Conservation (phyloP, 2,797 vertebrate species). For the Luscinia luscinia region DNA sequence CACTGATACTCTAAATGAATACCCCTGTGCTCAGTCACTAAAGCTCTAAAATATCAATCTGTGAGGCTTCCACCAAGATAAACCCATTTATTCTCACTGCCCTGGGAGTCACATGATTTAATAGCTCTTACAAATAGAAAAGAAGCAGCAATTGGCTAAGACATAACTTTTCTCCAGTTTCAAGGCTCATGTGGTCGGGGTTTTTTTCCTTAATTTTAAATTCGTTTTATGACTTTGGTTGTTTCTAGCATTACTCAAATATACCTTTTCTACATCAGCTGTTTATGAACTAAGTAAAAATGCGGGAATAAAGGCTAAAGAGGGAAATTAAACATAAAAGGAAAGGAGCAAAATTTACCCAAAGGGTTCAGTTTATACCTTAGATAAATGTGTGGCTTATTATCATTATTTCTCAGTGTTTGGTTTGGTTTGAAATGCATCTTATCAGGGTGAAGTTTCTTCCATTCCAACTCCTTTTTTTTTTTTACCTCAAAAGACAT, state of each 20-base stretch:
- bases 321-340: not conserved
- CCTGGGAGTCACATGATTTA: not conserved
- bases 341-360: not conserved
- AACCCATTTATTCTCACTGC: not conserved
- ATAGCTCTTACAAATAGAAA: not conserved
- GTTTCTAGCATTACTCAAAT: not conserved
- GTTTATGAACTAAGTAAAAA: not conserved
- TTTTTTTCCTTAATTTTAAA: not conserved
- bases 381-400: not conserved
- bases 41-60: not conserved
- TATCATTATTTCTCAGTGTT: not conserved
- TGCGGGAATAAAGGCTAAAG: not conserved
- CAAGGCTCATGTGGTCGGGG: not conserved
- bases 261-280: not conserved
- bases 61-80: not conserved
- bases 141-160: not conserved
- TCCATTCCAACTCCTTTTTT: not conserved
- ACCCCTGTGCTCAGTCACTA: not conserved
- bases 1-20: not conserved
- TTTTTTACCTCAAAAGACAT: slow-evolving; percentile 20
- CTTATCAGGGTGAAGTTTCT: not conserved
- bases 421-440: not conserved
- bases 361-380: not conserved
- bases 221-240: not conserved
- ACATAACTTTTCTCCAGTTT: not conserved